Evolutionary conservation across 2,888 invertebrate species (phyloP), one percentile per base, ranked within the genome.

Genomic region (Mesochorus sp.): DNA sequence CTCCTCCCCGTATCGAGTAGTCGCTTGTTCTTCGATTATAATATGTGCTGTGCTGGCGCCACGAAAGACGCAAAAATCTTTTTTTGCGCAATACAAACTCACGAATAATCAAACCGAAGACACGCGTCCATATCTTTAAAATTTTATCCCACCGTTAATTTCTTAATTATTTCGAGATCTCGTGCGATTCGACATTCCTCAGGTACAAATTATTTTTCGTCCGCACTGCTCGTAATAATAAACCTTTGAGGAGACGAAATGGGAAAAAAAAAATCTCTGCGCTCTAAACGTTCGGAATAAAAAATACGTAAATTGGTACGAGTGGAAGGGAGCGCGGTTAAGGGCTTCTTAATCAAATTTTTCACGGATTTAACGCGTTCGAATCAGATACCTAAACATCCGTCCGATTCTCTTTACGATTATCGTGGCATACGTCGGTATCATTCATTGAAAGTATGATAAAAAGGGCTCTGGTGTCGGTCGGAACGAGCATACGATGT

Each of bases 21-120:
- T 51, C 6, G 28, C 44, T 37, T 10, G 37, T 72, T 53, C 61
- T 53, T 42, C 44, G 19, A 64, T 59, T 51, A 47, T 59, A 62
- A 64, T 44, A 67, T 55, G n/a, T n/a, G n/a, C 19, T 51, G n/a
- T 17, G 59, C 14, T 53, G 62, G 68, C 64, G 68, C 73, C 62
- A 59, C 19, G 19, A 57, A 42, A 44, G 66, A 31, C 17, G 14
- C 34, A 39, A 5, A 12, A 59, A 61, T 51, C 59, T 2, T 8
- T 10, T 12, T 10, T 12, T 12, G 14, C 42, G 14, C 1, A 14
- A n/a, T 3, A 59, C 59, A 42, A 34, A 51, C 31, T 57, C 49
- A 0, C 10, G 19, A 6, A 19, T 67, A 55, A 67, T 67, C 17
- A 42, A 67, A 67, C 55, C 67, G 19, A 19, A 34, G 31, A 10